These are phyloP conservation scores for Antheraea pernyi DNA, from an alignment of 1,140 invertebrate genomes.

Conservation along the genomic window DNA sequence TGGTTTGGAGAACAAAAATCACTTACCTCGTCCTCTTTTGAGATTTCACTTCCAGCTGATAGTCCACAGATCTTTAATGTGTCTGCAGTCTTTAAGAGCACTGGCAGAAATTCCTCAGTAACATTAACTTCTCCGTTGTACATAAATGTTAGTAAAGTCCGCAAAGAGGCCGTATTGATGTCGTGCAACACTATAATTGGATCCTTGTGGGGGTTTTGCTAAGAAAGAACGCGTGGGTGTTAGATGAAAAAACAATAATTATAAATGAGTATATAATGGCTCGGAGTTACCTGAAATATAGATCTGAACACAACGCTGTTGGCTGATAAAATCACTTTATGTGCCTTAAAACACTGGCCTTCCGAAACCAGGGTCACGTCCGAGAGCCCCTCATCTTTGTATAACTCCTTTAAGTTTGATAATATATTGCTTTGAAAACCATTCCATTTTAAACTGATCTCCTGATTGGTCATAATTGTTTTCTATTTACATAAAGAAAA, in stretches of 20 bases:
- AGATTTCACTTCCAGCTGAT: slow-evolving; percentile 71
- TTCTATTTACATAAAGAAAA: slow-evolving; percentile 16
- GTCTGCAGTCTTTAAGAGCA: slow-evolving; percentile 82
- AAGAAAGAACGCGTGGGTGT: slow-evolving; percentile 66
- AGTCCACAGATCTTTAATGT: slow-evolving; percentile 82
- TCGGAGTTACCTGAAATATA: slow-evolving; percentile 81
- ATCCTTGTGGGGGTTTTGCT: slow-evolving; percentile 84
- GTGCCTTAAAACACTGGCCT: slow-evolving; percentile 83
- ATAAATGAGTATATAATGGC: slow-evolving; percentile 9
- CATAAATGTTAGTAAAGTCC: slow-evolving; percentile 82
- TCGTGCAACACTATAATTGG: slow-evolving; percentile 85
- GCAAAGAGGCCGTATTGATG: slow-evolving; percentile 81
- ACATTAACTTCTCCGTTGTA: slow-evolving; percentile 86
- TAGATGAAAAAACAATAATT: slow-evolving; percentile 21
- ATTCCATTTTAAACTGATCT: slow-evolving; percentile 85
- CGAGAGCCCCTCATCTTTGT: slow-evolving; percentile 84
- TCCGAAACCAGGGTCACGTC: slow-evolving; percentile 86
- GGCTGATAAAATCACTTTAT: slow-evolving; percentile 86
- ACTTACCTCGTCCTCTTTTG: slow-evolving; percentile 57
- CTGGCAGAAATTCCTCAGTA: slow-evolving; percentile 82
- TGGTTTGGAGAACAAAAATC: neutral
- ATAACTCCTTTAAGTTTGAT: slow-evolving; percentile 82
- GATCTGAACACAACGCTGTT: slow-evolving; percentile 86
- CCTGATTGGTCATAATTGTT: slow-evolving; percentile 69
- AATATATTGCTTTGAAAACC: slow-evolving; percentile 83